Evolutionary conservation across 1,140 invertebrate genomes (phyloP).

Genomic region (Argopecten irradians): DNA sequence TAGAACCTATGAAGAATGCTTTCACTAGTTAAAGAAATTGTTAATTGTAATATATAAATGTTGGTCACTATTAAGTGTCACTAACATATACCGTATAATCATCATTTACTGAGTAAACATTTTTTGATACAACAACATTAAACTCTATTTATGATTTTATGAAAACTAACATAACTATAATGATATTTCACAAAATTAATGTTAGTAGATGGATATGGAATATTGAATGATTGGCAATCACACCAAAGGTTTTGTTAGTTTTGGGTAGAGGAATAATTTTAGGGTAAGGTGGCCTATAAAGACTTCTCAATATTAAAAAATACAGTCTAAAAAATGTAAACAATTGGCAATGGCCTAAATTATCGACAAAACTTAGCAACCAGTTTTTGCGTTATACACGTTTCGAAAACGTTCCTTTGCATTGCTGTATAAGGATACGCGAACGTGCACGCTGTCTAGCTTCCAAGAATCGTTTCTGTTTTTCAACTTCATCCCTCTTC

Average conservation of each 20-base stretch:
- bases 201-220: background rate
- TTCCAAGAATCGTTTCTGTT: conserved; percentile 62
- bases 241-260: background rate
- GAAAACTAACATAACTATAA: background rate
- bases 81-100: background rate
- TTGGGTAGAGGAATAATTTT: background rate
- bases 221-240: background rate
- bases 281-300: background rate
- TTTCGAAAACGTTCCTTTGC: background rate
- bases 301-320: conserved; percentile 1
- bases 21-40: conserved; percentile 54
- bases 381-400: background rate
- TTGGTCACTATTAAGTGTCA: background rate
- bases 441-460: conserved; percentile 67
- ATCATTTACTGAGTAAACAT: background rate
- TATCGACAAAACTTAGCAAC: conserved; percentile 44
- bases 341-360: background rate
- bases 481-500: conserved; percentile 58
- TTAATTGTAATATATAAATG: background rate
- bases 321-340: too few relatives aligned
- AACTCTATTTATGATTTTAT: background rate
- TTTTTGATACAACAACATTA: background rate
- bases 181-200: background rate
- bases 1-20: conserved; percentile 76
- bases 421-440: conserved; percentile 66